Evolutionary conservation across 2,888 invertebrate genomes (phyloP).

Genomic region (Conops quadrifasciatus): DNA sequence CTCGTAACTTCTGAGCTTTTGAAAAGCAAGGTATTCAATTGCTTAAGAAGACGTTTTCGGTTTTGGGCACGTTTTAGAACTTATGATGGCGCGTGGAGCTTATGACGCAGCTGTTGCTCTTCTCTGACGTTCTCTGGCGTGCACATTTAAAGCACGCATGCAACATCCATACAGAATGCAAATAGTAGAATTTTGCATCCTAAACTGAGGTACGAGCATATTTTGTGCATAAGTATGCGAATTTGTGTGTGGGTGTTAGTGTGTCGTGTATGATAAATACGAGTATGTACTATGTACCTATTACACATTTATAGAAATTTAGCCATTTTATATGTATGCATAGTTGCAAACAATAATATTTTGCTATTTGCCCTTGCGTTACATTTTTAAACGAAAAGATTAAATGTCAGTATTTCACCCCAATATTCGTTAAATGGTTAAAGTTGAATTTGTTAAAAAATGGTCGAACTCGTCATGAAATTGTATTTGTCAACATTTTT

Average conservation of each 20-base stretch:
- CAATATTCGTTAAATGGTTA: no score
- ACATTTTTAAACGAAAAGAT: no score
- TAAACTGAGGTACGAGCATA: background rate
- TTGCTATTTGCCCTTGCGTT: no score
- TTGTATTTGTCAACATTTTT: no score
- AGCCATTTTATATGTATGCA: no score
- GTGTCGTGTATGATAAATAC: background rate
- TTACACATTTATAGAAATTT: no score
- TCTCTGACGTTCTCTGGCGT: constrained; percentile 12
- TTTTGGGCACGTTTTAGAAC: constrained; percentile 57
- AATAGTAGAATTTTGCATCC: constrained; percentile 7
- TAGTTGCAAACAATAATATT: no score
- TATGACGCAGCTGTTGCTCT: no score
- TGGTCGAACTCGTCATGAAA: no score
- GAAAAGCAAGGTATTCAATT: constrained; percentile 45
- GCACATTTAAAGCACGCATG: background rate
- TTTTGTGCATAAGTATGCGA: background rate
- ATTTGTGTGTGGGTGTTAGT: background rate
- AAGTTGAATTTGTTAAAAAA: no score
- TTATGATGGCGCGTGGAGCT: constrained; percentile 42
- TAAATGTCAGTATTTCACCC: no score
- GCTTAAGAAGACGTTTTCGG: constrained; percentile 56
- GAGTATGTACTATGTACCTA: no score
- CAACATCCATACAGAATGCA: constrained; percentile 11
- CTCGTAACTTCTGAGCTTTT: constrained; percentile 18